Percentiles rank a stretch among this genome's conserved stretches.
Conservation (phyloP, 2,113 vertebrate genomes). For the Nestor notabilis region DNA sequence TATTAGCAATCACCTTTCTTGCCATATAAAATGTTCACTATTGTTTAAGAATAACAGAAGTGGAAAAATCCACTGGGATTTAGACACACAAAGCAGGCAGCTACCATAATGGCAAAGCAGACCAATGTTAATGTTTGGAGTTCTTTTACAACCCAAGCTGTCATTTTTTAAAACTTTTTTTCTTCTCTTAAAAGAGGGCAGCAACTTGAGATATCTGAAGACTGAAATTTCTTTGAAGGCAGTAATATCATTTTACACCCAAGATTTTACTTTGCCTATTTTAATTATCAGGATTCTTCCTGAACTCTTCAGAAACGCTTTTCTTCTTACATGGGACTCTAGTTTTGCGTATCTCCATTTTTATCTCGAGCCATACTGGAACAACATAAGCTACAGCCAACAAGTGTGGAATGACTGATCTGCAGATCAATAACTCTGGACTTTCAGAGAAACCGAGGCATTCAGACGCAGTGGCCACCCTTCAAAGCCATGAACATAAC, state of each 20-base stretch:
- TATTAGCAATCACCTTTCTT: background rate
- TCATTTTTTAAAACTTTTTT: background rate
- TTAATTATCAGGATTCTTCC: background rate
- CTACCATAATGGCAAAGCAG: background rate
- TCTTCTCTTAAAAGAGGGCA: background rate
- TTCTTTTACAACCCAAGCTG: background rate
- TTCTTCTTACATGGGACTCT: background rate
- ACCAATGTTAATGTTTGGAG: background rate
- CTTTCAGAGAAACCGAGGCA: background rate
- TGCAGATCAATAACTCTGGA: background rate
- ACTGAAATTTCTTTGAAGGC: background rate
- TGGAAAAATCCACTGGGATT: conserved; percentile 8
- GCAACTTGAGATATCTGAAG: background rate
- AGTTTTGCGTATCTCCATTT: background rate
- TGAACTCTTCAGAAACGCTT: background rate
- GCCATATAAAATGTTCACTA: background rate
- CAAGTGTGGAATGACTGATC: background rate
- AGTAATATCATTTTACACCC: background rate
- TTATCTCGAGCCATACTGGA: background rate
- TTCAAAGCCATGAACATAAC: background rate
- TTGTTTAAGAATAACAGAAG: background rate
- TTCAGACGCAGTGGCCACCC: background rate
- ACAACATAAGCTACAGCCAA: background rate
- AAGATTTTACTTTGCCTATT: background rate
- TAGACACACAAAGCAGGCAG: background rate